A percentile compares a stretch with the other conserved stretches of the same genome.
phyloP scores from a whole-genome alignment of 2,888 invertebrate species.

The Cerastis leucographa region DNA sequence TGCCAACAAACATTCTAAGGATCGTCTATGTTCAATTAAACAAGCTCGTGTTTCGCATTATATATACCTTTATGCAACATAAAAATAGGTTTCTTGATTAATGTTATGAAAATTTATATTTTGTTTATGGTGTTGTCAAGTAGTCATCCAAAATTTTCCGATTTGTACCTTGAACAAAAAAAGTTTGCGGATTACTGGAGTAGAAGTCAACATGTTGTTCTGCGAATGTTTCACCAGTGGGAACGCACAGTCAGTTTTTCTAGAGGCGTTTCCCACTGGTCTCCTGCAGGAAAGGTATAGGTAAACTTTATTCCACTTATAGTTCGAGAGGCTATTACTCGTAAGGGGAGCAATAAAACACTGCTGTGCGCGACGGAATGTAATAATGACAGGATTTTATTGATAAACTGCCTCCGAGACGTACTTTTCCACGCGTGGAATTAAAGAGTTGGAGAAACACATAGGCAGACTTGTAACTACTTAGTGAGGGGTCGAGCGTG shows the following conservation, averaged over 20 bases:
- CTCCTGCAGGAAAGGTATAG: not conserved
- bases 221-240: not conserved
- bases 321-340: slow-evolving; percentile 44
- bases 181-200: too few species aligned
- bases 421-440: slow-evolving; percentile 14
- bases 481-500: not conserved
- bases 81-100: too few species aligned
- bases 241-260: not conserved
- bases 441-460: not conserved
- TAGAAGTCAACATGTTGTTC: not conserved
- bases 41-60: too few species aligned
- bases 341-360: slow-evolving; percentile 58
- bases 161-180: too few species aligned
- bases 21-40: too few species aligned
- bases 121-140: too few species aligned
- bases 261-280: not conserved
- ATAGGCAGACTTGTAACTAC: not conserved
- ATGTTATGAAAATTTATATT: too few species aligned
- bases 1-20: too few species aligned
- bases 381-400: slow-evolving; percentile 63
- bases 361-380: slow-evolving; percentile 54
- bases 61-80: too few species aligned
- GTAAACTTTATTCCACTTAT: slow-evolving; percentile 47
- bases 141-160: too few species aligned
- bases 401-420: slow-evolving; percentile 38